phyloP scores from a whole-genome alignment of 2,888 invertebrate genomes.

The Glyphotaelius pellucidus region DNA sequence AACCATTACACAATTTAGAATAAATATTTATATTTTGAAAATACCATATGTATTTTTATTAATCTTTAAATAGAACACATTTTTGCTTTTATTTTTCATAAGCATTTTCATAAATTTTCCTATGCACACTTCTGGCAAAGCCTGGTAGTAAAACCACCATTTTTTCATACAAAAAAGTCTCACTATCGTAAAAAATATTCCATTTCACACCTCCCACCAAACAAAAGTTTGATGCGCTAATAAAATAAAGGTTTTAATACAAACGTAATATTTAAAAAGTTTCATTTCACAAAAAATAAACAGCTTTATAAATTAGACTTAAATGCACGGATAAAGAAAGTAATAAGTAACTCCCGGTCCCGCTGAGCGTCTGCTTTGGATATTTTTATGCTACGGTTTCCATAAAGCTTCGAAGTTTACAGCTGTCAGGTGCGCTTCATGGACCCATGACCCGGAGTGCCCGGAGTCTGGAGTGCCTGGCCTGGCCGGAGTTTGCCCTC shows the following conservation, averaged over 20 bases:
- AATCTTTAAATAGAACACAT: too few species aligned
- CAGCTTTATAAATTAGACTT: not conserved
- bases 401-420: conserved; percentile 63
- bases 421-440: conserved; percentile 65
- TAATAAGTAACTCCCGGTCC: not conserved
- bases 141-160: not conserved
- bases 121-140: not conserved
- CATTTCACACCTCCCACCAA: not conserved
- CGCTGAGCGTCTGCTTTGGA: conserved; percentile 49
- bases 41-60: too few species aligned
- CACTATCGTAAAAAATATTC: not conserved
- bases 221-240: not conserved
- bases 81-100: too few species aligned
- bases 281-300: not conserved
- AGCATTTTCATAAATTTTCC: not conserved
- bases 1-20: too few species aligned
- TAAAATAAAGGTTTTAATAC: not conserved
- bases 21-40: too few species aligned
- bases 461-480: not conserved
- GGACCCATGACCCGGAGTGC: conserved; percentile 39
- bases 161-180: not conserved
- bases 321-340: not conserved
- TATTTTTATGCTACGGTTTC: conserved; percentile 63
- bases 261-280: not conserved
- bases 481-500: conserved; percentile 53